Conservation (phyloP, 1,140 invertebrate species). For the Papilio aristodemus region DNA sequence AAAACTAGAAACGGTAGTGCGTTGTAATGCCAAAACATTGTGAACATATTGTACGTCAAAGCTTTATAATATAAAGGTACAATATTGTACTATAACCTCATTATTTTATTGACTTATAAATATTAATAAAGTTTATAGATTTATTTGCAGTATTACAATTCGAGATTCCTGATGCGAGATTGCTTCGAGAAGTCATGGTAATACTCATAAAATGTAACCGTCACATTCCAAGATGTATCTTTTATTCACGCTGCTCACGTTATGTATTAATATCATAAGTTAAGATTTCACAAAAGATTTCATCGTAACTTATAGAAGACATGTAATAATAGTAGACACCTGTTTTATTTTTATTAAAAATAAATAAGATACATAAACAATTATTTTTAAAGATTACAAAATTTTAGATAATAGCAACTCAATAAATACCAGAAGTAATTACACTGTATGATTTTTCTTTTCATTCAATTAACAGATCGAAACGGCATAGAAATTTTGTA, state of each 20-base stretch:
- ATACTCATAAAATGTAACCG: slow-evolving; percentile 10
- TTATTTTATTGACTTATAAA: no score
- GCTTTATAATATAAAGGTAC: no score
- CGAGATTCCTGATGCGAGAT: background rate
- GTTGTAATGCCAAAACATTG: no score
- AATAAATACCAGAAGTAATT: no score
- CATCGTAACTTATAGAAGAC: slow-evolving; percentile 2
- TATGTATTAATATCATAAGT: slow-evolving; percentile 36
- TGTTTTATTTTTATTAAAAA: background rate
- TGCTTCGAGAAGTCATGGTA: slow-evolving; percentile 23
- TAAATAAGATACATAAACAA: background rate
- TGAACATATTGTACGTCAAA: no score
- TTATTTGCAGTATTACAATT: background rate
- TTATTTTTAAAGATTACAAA: background rate
- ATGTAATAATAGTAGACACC: background rate
- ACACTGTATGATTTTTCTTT: no score
- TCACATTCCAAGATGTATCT: slow-evolving; percentile 33
- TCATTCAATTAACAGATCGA: no score
- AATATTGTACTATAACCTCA: no score
- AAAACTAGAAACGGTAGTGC: no score
- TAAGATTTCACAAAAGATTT: slow-evolving; percentile 34
- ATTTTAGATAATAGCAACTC: no score
- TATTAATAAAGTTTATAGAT: no score
- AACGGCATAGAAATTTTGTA: background rate
- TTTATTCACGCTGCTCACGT: slow-evolving; percentile 22